Conservation (phyloP, 2,113 vertebrate genomes). For the Microcebus murinus region DNA sequence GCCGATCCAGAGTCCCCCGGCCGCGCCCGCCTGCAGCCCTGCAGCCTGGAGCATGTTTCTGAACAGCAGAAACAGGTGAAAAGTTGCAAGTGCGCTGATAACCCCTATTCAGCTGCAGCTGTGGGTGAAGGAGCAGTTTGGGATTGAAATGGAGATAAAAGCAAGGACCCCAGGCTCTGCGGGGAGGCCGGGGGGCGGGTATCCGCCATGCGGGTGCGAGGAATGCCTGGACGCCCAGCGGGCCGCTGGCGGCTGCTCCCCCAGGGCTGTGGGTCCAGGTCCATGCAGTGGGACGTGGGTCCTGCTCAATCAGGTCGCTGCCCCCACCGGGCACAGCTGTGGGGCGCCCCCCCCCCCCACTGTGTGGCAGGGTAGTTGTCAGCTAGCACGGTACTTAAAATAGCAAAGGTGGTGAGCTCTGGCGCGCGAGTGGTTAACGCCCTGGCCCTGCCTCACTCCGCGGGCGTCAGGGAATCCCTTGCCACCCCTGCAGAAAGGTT, state of each 20-base stretch:
- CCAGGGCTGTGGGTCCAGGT: neutral
- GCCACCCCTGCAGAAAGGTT: neutral
- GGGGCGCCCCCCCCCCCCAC: neutral
- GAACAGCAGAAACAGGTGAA: neutral
- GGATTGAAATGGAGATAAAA: neutral
- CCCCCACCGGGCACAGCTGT: too few relatives aligned
- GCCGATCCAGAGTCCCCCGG: too few relatives aligned
- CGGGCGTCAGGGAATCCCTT: rapidly evolving
- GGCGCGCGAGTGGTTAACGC: rapidly evolving
- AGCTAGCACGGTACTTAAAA: rapidly evolving
- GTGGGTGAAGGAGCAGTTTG: neutral
- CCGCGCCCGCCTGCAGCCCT: rapidly evolving
- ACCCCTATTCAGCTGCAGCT: neutral
- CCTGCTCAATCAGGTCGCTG: neutral
- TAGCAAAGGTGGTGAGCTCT: rapidly evolving
- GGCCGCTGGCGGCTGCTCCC: neutral
- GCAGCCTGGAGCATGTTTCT: too few relatives aligned
- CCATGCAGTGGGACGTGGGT: neutral
- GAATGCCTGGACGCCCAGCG: too few relatives aligned
- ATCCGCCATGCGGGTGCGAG: neutral
- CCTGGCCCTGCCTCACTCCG: neutral
- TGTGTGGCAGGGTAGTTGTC: rapidly evolving
- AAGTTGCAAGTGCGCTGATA: neutral
- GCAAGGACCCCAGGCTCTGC: rapidly evolving
- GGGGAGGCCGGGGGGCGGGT: neutral